Base-by-base conservation (phyloP, 2,113 vertebrate species). In the Platysteira castanea region DNA sequence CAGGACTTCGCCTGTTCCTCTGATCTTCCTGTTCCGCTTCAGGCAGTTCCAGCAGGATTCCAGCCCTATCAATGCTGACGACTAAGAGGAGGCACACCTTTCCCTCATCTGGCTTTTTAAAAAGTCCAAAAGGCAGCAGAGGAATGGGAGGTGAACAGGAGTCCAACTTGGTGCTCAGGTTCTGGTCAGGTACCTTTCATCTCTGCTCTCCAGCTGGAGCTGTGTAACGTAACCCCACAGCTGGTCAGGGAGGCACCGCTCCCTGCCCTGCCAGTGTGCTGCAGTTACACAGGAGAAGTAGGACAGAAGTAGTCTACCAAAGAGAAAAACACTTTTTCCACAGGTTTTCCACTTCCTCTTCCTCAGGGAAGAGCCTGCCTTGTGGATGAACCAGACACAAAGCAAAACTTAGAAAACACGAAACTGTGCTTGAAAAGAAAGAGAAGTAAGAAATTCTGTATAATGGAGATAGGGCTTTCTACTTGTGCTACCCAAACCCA, bases 231-330 rank as follows among this genome's bases (percentile, higher is more conserved):
- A 15, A 15, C 6, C 41, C 31, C 65, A 35, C 0, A 18, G 39
- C 9, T 70, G 30, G n/a, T 1, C 53, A 26, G n/a, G 10, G 23
- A 60, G 47, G 44, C 14, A 10, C 1, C 0, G 1, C 1, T 4
- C 22, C 53, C 63, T 53, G 57, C 75, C 71, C 13, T 13, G 26
- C 3, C 18, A 44, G 2, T 0, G 24, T 4, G 28, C 0, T 13
- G 39, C 15, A 44, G 7, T 5, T 4, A 8, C 35, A 44, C 42
- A 16, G 28, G 33, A 33, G 12, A 71, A 87, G 33, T 3, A 60
- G 42, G 67, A 79, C 37, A 82, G 9, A 26, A 92, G 13, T 0
- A 33, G 31, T 16, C 17, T 7, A 44, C 41, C 42, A 50, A 83
- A 77, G 33, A 49, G 42, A 88, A 76, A 90, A 52, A 41, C 26